Percentiles rank a stretch among this genome's conserved stretches.
phyloP scores from a whole-genome alignment of 2,888 invertebrate genomes.

The Hypsopygia costalis region DNA sequence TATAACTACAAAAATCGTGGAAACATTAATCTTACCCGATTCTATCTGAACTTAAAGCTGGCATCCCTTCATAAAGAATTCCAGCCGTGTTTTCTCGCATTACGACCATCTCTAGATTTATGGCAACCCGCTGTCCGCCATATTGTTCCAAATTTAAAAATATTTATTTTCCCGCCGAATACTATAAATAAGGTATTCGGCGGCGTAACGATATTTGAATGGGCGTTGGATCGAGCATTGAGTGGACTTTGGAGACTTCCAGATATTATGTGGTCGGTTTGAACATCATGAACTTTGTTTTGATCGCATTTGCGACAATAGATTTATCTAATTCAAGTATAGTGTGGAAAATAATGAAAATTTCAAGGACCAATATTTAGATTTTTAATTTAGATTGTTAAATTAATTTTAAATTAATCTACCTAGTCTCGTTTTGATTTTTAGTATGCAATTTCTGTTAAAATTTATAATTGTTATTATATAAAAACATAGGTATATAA shows the following conservation, averaged over 20 bases:
- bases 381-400: too few relatives aligned
- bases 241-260: constrained; percentile 47
- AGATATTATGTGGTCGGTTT: constrained; percentile 44
- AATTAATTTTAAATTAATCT: too few relatives aligned
- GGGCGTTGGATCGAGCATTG: constrained; percentile 36
- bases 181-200: constrained; percentile 38
- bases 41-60: constrained; percentile 38
- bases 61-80: constrained; percentile 72
- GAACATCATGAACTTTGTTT: constrained; percentile 31
- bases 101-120: constrained; percentile 75
- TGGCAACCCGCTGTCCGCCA: constrained; percentile 70
- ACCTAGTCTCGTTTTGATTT: too few relatives aligned
- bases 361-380: too few relatives aligned
- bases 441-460: too few relatives aligned
- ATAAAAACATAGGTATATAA: too few relatives aligned
- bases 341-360: too few relatives aligned
- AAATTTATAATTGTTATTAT: too few relatives aligned
- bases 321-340: too few relatives aligned
- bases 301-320: constrained; percentile 23
- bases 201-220: constrained; percentile 35
- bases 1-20: constrained; percentile 15
- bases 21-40: constrained; percentile 45
- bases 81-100: constrained; percentile 66
- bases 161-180: constrained; percentile 57
- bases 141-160: constrained; percentile 77